These are phyloP conservation scores for Apodemia duryi DNA, from an alignment of 2,888 invertebrate species.

Conservation along the genomic window DNA sequence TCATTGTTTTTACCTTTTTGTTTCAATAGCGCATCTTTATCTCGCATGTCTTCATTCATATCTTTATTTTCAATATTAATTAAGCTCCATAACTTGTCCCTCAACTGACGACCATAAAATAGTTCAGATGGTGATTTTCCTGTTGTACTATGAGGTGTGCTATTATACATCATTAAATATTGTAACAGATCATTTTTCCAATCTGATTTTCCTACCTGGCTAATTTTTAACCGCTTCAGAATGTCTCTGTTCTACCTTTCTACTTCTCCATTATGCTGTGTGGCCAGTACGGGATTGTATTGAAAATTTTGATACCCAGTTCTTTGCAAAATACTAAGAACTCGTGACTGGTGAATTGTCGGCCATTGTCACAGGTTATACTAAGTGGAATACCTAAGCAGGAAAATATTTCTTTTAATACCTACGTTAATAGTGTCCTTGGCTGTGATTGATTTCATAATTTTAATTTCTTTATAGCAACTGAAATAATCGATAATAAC, in stretches of 20 bases:
- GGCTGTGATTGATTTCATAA: slow-evolving; percentile 19
- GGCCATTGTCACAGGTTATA: slow-evolving; percentile 34
- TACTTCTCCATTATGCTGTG: slow-evolving; percentile 36
- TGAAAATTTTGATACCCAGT: slow-evolving; percentile 25
- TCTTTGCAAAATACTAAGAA: slow-evolving; percentile 31
- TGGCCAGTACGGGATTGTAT: slow-evolving; percentile 35
- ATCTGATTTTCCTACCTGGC: slow-evolving; percentile 24
- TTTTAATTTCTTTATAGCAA: slow-evolving; percentile 33
- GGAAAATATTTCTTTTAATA: slow-evolving; percentile 15
- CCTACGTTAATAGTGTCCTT: not conserved
- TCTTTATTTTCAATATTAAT: slow-evolving; percentile 18
- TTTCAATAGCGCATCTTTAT: slow-evolving; percentile 27
- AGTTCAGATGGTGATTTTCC: not conserved
- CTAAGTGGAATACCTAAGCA: not conserved
- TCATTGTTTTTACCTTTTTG: slow-evolving; percentile 27
- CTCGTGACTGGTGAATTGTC: slow-evolving; percentile 33
- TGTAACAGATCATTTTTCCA: slow-evolving; percentile 16
- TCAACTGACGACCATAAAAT: not conserved
- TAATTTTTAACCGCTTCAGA: slow-evolving; percentile 32
- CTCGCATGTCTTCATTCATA: slow-evolving; percentile 24
- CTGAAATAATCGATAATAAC: slow-evolving; percentile 34
- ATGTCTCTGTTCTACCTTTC: slow-evolving; percentile 37
- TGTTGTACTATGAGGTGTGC: not conserved
- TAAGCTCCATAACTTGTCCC: not conserved
- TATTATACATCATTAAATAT: slow-evolving; percentile 20